Percentiles rank a stretch among this genome's conserved stretches.
These are phyloP conservation scores for Romanomermis culicivorax DNA, from an alignment of 2,888 invertebrate genomes.

Conservation along the genomic window DNA sequence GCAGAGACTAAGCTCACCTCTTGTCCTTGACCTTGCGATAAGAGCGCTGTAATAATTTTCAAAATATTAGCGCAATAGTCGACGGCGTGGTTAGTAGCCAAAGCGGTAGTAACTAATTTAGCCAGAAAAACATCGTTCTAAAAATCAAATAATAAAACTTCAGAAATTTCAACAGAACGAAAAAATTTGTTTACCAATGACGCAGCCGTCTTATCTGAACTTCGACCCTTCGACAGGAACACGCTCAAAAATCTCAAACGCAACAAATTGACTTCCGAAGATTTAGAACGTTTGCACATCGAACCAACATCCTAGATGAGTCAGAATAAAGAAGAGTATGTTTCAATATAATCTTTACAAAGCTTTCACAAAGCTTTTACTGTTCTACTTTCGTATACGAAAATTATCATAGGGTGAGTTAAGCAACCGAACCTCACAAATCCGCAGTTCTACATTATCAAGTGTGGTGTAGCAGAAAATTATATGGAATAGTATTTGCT, in stretches of 20 bases:
- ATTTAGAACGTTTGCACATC: conserved; percentile 45
- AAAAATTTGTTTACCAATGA: conserved; percentile 29
- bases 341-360: too few relatives aligned
- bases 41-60: too few relatives aligned
- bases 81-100: conserved; percentile 48
- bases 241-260: conserved; percentile 63
- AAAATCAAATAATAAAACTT: not conserved
- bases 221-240: conserved; percentile 28
- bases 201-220: conserved; percentile 10
- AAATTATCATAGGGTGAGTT: too few relatives aligned
- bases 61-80: conserved; percentile 50
- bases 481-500: too few relatives aligned
- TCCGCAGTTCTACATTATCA: too few relatives aligned
- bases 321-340: too few relatives aligned
- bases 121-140: conserved; percentile 38
- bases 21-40: too few relatives aligned
- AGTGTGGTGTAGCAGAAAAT: too few relatives aligned
- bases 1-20: too few relatives aligned
- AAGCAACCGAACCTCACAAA: too few relatives aligned
- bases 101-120: conserved; percentile 45
- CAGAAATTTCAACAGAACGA: not conserved
- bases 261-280: conserved; percentile 63
- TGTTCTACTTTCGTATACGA: too few relatives aligned
- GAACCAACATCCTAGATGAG: conserved; percentile 33
- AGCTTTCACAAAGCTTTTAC: too few relatives aligned